phyloP scores from a whole-genome alignment of 2,888 invertebrate species.

The Amiota communis region DNA sequence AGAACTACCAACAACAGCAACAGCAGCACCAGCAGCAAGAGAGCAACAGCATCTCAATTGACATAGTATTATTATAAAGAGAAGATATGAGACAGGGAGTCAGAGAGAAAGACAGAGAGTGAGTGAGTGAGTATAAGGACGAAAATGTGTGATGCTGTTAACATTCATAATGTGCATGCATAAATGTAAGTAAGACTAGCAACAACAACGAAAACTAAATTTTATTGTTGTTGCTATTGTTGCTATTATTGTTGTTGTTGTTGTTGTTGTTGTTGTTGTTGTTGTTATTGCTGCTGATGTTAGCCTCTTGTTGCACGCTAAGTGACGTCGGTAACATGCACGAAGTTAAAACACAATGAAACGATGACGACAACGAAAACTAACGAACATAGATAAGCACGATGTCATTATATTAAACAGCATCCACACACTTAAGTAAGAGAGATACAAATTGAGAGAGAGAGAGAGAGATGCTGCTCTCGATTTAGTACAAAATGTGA shows the following conservation, averaged over 20 bases:
- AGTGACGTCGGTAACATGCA: constrained; percentile 14
- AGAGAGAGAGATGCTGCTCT: neutral
- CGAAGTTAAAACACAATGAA: neutral
- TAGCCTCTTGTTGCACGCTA: constrained; percentile 24
- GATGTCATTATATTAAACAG: constrained; percentile 9
- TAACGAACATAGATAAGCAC: neutral
- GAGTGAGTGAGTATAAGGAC: neutral
- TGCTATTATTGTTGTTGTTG: too few relatives aligned
- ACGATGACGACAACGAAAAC: constrained; percentile 4
- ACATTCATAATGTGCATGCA: neutral
- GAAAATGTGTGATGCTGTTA: too few relatives aligned
- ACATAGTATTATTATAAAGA: neutral
- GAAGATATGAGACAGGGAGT: neutral
- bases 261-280: neutral
- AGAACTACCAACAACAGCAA: neutral
- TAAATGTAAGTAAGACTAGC: constrained; percentile 4
- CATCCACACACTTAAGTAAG: constrained; percentile 11
- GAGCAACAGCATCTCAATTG: neutral
- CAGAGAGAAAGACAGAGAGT: neutral
- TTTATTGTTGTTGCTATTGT: too few relatives aligned
- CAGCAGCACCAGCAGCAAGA: neutral
- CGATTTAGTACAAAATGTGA: too few relatives aligned
- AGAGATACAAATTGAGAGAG: neutral
- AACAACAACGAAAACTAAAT: constrained; percentile 10
- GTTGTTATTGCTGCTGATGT: neutral